A percentile compares a stretch with the other conserved stretches of the same genome.
These are phyloP conservation scores for Parelbella ahira DNA, from an alignment of 2,888 invertebrate species.

Conservation along the genomic window DNA sequence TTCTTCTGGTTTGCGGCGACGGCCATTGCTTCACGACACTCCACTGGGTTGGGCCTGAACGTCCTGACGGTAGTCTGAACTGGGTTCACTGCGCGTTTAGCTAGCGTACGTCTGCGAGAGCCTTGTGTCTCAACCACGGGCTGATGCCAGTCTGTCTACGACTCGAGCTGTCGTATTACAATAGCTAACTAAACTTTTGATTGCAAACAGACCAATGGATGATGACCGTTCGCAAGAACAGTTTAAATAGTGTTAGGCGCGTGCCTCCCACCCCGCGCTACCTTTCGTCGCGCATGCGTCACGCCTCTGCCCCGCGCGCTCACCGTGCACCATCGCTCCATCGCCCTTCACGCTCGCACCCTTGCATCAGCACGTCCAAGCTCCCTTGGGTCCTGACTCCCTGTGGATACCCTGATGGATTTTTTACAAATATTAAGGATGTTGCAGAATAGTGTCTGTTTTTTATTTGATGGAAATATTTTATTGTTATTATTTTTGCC, in stretches of 20 bases:
- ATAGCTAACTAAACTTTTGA: constrained; percentile 82
- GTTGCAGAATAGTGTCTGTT: too few species aligned
- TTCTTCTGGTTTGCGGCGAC: constrained; percentile 96
- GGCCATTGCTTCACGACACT: constrained; percentile 85
- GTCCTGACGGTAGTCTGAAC: constrained; percentile 24
- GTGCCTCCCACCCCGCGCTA: constrained; percentile 77
- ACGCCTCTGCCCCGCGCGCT: constrained; percentile 58
- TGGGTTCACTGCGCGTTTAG: constrained; percentile 76
- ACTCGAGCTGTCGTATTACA: constrained; percentile 78
- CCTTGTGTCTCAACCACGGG: constrained; percentile 82
- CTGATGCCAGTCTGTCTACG: constrained; percentile 80
- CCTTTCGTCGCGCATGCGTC: constrained; percentile 83
- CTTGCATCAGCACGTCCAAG: constrained; percentile 21
- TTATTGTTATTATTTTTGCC: too few species aligned
- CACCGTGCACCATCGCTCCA: too few species aligned
- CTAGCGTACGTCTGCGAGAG: constrained; percentile 79
- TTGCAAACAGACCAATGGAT: constrained; percentile 86
- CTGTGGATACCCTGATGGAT: too few species aligned
- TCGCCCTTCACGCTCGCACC: constrained; percentile 30
- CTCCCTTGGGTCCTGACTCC: background rate
- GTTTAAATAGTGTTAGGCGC: constrained; percentile 83
- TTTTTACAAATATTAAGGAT: too few species aligned
- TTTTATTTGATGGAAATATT: too few species aligned
- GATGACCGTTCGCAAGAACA: constrained; percentile 82
- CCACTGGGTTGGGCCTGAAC: constrained; percentile 77